phyloP scores from a whole-genome alignment of 1,140 invertebrate genomes.

The Papilio aristodemus region DNA sequence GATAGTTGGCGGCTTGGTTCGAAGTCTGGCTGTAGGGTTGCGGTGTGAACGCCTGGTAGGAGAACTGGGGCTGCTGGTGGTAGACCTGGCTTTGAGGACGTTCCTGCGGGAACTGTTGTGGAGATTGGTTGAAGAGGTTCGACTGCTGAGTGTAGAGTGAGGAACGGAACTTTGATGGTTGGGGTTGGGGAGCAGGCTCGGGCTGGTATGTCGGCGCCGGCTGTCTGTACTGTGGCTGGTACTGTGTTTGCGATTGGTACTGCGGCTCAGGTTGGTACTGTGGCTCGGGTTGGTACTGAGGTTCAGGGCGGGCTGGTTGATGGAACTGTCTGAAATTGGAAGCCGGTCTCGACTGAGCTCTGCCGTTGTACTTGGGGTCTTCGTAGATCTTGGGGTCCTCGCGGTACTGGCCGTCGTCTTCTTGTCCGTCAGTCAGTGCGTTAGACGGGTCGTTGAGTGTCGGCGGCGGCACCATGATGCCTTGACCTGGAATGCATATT shows the following conservation, averaged over 20 bases:
- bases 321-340: constrained; percentile 61
- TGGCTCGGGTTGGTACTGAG: constrained; percentile 46
- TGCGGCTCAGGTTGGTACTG: constrained; percentile 41
- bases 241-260: constrained; percentile 43
- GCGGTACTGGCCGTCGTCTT: constrained; percentile 90
- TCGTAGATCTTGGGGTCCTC: constrained; percentile 90
- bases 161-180: constrained; percentile 46
- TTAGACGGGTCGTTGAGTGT: constrained; percentile 80
- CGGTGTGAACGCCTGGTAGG: constrained; percentile 65
- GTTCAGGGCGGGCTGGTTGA: constrained; percentile 57
- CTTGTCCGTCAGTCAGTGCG: constrained; percentile 83
- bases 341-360: constrained; percentile 64
- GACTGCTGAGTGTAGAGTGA: constrained; percentile 54
- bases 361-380: constrained; percentile 85
- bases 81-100: constrained; percentile 70
- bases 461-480: constrained; percentile 89
- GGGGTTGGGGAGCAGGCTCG: constrained; percentile 41
- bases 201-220: constrained; percentile 40
- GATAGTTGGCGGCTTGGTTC: constrained; percentile 59
- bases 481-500: constrained; percentile 81
- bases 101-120: constrained; percentile 61
- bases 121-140: constrained; percentile 57
- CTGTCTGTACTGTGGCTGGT: constrained; percentile 42
- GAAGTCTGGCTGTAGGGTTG: constrained; percentile 65
- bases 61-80: constrained; percentile 73